Evolutionary conservation across 1,140 invertebrate species (phyloP).

Genomic region (Delia radicum): DNA sequence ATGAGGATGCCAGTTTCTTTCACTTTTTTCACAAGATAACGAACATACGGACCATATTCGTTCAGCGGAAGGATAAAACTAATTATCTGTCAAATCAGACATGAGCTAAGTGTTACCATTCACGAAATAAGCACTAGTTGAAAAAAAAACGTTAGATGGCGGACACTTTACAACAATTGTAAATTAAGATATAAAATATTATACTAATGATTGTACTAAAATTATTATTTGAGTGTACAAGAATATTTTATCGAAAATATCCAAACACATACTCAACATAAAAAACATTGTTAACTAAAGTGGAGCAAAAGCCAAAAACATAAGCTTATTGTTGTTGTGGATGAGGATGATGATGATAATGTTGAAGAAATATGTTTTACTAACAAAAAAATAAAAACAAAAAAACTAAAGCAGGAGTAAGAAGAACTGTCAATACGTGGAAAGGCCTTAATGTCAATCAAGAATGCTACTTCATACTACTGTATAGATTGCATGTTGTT

Average conservation of each 20-base stretch:
- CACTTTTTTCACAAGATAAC: too few species aligned
- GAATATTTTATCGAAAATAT: not conserved
- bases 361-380: not conserved
- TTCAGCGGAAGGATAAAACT: too few species aligned
- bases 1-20: too few species aligned
- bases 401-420: not conserved
- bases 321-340: not conserved
- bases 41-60: too few species aligned
- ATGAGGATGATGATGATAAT: not conserved
- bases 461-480: not conserved
- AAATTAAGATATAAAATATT: too few species aligned
- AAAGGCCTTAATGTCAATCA: constrained; percentile 10
- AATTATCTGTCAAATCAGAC: too few species aligned
- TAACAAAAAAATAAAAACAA: not conserved
- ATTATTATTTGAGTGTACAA: not conserved
- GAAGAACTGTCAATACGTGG: not conserved
- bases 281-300: not conserved
- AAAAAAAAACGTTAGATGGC: too few species aligned
- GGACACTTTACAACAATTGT: too few species aligned
- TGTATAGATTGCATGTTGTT: constrained; percentile 5
- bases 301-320: not conserved
- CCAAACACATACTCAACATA: not conserved
- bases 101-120: too few species aligned
- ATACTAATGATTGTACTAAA: too few species aligned
- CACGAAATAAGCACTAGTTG: too few species aligned